Base-by-base conservation (phyloP, 2,888 invertebrate genomes). In the Cenopis cana region DNA sequence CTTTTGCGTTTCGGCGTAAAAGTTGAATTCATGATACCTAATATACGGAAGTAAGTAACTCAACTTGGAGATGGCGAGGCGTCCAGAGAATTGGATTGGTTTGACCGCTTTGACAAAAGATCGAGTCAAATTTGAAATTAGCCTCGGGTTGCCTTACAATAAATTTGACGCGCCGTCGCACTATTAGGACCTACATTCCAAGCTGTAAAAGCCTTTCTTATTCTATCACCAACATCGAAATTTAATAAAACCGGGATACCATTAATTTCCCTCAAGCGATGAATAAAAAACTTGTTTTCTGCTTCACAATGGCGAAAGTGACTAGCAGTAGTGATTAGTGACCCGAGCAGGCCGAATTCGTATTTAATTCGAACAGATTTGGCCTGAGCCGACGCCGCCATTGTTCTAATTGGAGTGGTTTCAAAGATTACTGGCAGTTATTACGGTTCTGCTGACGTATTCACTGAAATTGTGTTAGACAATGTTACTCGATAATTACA, bases 291-390 rank as follows among this genome's bases (percentile, higher is more conserved):
- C 59, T 60, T 57, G 57, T 65, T 54, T 71, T 70, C 33, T 50
- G 46, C 17, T 55, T 49, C 46, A 71, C 61, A 71, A 61, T 67
- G 60, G 66, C 60, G 54, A 61, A 55, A 60, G 55, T 71, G 66
- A 71, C 60, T 54, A 61, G 55, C 14, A 17, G 54, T 66, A 64
- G 66, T 71, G 71, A 67, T 67, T 61, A 77, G 75, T 77, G 79
- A 78, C 74, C 75, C 73, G 72, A 64, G 69, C 70, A 56, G 73
- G 76, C 75, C 70, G 67, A 79, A 82, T 75, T 76, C 79, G 76
- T 81, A 80, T 79, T 82, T 78, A 79, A 82, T 76, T 78, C 73
- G 73, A 61, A 61, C 56, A 75, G 75, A 74, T 77, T 76, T 75
- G 46, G 61, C 65, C 70, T 64, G 72, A 74, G 76, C 72, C 76